Conservation (phyloP, 2,113 vertebrate species). For the Macquaria australasica region DNA sequence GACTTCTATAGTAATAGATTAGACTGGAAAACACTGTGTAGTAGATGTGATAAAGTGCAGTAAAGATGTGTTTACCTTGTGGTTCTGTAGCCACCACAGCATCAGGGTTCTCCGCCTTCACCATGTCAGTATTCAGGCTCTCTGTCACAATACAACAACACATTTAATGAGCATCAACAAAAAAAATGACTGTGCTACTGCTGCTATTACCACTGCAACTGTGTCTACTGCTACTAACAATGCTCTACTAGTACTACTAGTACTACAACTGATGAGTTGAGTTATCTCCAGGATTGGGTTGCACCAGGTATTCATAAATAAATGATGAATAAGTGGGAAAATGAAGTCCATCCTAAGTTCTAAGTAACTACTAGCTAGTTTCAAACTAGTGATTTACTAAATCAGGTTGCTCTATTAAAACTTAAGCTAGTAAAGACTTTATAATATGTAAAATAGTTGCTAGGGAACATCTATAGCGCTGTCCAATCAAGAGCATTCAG, state of each 20-base stretch:
- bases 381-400: not conserved
- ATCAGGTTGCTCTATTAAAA: not conserved
- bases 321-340: no score
- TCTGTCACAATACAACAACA: slow-evolving; percentile 82
- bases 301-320: not conserved
- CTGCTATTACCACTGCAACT: no score
- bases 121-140: slow-evolving; percentile 90
- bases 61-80: slow-evolving; percentile 85
- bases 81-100: slow-evolving; percentile 92
- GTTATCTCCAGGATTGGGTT: not conserved
- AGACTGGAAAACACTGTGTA: not conserved
- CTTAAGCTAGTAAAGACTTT: not conserved
- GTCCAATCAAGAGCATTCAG: not conserved
- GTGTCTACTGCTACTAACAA: not conserved
- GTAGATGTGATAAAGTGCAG: not conserved
- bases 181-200: not conserved
- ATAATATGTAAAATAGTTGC: not conserved
- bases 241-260: no score
- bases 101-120: slow-evolving; percentile 92
- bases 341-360: not conserved
- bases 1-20: not conserved
- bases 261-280: not conserved
- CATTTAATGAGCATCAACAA: not conserved
- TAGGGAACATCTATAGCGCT: not conserved
- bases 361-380: not conserved